These are phyloP conservation scores for Chaetodon auriga DNA, from an alignment of 2,113 vertebrate species.

Conservation along the genomic window DNA sequence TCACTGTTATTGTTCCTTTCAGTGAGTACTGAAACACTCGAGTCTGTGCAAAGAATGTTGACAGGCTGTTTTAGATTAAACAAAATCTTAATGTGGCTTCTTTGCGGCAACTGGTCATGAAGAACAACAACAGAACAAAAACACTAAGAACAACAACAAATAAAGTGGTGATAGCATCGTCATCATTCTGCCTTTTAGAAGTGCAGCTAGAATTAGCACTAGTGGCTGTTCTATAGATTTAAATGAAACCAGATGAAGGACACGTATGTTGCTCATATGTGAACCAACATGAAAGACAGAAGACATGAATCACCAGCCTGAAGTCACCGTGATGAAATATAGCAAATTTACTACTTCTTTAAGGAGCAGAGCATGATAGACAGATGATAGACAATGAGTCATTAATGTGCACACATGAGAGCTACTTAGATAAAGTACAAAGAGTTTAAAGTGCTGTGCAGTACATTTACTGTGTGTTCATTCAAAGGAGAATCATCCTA, in stretches of 20 bases:
- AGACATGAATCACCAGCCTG: not conserved
- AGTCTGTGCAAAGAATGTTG: conserved; percentile 12
- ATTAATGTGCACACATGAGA: not conserved
- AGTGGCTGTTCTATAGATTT: not conserved
- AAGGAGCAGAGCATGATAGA: not conserved
- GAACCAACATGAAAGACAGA: conserved; percentile 2
- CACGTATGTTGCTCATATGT: conserved; percentile 42
- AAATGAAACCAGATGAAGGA: not conserved
- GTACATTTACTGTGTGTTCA: not conserved
- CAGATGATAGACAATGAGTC: not conserved
- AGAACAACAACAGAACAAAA: not conserved
- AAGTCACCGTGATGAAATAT: conserved; percentile 6
- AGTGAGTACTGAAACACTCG: not conserved
- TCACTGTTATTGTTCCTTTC: conserved; percentile 29
- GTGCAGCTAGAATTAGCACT: not conserved
- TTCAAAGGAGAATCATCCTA: not conserved
- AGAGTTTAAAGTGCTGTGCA: not conserved
- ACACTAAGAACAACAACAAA: not conserved
- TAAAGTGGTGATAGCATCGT: not conserved
- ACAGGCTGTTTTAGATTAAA: conserved; percentile 23
- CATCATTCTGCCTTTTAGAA: not conserved
- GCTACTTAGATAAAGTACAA: not conserved
- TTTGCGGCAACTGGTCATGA: conserved; percentile 8
- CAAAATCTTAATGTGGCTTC: conserved; percentile 2
- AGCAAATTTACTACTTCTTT: conserved; percentile 30